Base-by-base conservation (phyloP, 2,888 invertebrate species). In the Cheilosia urbana region DNA sequence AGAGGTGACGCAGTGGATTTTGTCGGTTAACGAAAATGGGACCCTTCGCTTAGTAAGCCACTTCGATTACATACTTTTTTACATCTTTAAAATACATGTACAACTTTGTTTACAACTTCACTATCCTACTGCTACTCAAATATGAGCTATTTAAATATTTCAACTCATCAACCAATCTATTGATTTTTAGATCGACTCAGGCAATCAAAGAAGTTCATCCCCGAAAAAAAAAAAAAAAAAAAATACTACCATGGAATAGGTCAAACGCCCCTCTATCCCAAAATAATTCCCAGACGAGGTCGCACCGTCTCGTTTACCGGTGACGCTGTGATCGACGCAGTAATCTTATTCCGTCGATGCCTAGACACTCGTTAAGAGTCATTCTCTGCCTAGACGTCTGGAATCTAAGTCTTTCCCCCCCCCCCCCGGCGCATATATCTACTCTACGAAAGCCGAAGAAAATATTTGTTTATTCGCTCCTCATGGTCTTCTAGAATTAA, bases 241-340 rank as follows among this genome's bases (percentile, higher is more conserved):
- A 21, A 27, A 24, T 9, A 0, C 51, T n/a, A 30, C 27, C 30
- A 40, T 17, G n/a, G 17, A 65, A 66, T 47, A 17, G 69, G 55
- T 75, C 69, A 55, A 81, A 15, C 27, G 53, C 69, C 65, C 21
- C 65, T 34, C 42, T 7, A 15, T 6, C 34, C 49, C 47, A 63
- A 71, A 77, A 57, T 57, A 51, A 78, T 30, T 63, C 57, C 71
- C 71, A 78, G 78, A 71, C 77, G 71, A 78, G 78, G 71, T 78
- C 71, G 27, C 4, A 17, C 49, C 58, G 19, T 58, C 47, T 21
- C 24, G 40, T 72, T 65, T 75, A 47, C 34, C 73, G n/a, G n/a
- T n/a, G n/a, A n/a, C n/a, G 62, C 34, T 42, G 17, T 13, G 7
- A 27, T 62, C 62, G 13, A n/a, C 17, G 13, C 47, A 42, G 15